Conservation (phyloP, 64 coral and sea anemone species). For the Orbicella faveolata region DNA sequence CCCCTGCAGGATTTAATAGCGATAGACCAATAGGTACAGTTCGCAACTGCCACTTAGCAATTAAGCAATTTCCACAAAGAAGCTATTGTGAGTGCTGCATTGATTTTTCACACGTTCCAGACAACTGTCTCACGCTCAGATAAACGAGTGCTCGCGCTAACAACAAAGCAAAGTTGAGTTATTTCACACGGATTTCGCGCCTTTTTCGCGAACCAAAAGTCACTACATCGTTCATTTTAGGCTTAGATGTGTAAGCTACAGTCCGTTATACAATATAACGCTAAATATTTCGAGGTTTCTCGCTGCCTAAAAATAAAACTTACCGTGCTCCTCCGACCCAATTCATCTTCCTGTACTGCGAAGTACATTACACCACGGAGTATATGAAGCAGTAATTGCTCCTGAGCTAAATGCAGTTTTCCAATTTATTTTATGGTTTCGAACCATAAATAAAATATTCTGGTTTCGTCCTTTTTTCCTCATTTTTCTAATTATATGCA, state of each 20-base stretch:
- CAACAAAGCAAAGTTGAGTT: background rate
- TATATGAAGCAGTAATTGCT: constrained; percentile 5
- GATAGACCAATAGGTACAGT: background rate
- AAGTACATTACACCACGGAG: background rate
- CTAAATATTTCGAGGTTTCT: background rate
- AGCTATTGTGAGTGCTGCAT: background rate
- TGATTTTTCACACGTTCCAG: background rate
- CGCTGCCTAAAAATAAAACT: background rate
- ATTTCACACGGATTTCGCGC: background rate
- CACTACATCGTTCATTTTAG: background rate
- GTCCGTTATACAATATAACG: background rate
- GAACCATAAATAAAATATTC: background rate
- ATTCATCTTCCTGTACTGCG: background rate
- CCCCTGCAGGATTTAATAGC: background rate
- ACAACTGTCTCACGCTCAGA: background rate
- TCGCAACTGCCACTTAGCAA: background rate
- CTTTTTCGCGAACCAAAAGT: background rate
- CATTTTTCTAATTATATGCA: background rate
- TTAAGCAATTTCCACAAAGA: background rate
- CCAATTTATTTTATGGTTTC: background rate
- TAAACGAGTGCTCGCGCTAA: background rate
- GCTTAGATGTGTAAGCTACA: background rate
- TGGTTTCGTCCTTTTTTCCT: too few species aligned
- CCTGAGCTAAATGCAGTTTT: background rate
- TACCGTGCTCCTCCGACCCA: constrained; percentile 43